Base-by-base conservation (phyloP, 2,113 vertebrate genomes). In the Paracanthobrama guichenoti region DNA sequence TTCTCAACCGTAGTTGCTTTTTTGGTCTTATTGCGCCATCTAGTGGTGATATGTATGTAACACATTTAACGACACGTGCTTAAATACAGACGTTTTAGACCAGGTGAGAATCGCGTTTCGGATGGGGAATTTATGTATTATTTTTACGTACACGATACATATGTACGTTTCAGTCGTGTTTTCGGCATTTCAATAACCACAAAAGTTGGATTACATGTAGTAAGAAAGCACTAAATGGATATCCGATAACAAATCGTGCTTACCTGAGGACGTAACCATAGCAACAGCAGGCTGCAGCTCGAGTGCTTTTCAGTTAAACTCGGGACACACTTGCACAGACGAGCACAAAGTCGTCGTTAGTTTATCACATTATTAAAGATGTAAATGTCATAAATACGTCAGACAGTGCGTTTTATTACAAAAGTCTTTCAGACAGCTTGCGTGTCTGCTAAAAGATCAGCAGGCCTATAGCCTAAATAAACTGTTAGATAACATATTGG, bases 31-130 rank as follows among this genome's bases (percentile, higher is more conserved):
- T 26, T 53, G 28, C 50, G 57, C 79, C 87, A 88, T 85, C 87
- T 82, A 78, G 87, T 82, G 84, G 87, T n/a, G 31, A 71, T 8
- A 71, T 57, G 22, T 10, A 74, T 55, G 12, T 71, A 85, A 39
- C 44, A 55, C 13, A 55, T 60, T 35, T 57, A 35, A 53, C 12
- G 53, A 12, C 18, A 24, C 24, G 20, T 78, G 22, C 18, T 55
- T 20, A 20, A 16, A 2, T 20, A 35, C 24, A 31, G 39, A 60
- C 6, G 22, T 20, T 35, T 48, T n/a, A 18, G n/a, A 13, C 24
- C 11, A 62, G 16, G 16, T 55, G 50, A 55, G 18, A 55, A 55
- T 20, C 6, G 50, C 6, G 50, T 12, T 46, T 11, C 44, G 10
- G 35, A 4, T 44, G 10, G 44, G 9, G 9, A 44, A 44, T 44